phyloP scores from a whole-genome alignment of 2,797 vertebrate species.

The Coreius guichenoti region DNA sequence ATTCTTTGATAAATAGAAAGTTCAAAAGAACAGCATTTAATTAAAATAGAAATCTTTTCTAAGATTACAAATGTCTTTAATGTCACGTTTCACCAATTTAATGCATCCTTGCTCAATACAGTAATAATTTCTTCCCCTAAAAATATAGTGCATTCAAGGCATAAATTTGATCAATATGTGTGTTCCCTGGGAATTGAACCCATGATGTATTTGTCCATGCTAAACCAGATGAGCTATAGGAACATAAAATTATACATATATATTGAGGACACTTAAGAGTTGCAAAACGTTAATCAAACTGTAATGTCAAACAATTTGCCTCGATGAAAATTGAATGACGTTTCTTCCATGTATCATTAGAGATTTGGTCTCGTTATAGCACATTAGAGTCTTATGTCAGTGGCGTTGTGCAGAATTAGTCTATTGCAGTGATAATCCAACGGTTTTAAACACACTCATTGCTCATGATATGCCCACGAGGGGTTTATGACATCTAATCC shows the following conservation, averaged over 20 bases:
- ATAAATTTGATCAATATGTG: no score
- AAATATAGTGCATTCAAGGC: no score
- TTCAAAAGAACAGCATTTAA: no score
- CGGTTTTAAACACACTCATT: slow-evolving; percentile 43
- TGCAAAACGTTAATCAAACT: neutral
- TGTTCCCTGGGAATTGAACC: no score
- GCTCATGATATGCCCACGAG: slow-evolving; percentile 44
- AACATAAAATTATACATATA: neutral
- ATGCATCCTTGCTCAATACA: no score
- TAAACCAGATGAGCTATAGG: no score
- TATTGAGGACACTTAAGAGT: neutral
- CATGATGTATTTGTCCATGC: no score
- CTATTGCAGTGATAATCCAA: slow-evolving; percentile 36
- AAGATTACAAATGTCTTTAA: neutral
- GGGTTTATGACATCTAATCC: slow-evolving; percentile 54
- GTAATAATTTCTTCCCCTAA: no score
- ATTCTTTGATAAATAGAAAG: no score
- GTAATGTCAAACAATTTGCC: neutral
- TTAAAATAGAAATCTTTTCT: no score
- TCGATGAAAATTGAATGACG: neutral
- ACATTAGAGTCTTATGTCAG: slow-evolving; percentile 18
- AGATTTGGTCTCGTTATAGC: slow-evolving; percentile 9
- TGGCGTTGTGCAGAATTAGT: slow-evolving; percentile 18
- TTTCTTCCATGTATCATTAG: neutral
- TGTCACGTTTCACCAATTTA: no score